phyloP scores from a whole-genome alignment of 2,797 vertebrate species.

The Lepus townsendii region DNA sequence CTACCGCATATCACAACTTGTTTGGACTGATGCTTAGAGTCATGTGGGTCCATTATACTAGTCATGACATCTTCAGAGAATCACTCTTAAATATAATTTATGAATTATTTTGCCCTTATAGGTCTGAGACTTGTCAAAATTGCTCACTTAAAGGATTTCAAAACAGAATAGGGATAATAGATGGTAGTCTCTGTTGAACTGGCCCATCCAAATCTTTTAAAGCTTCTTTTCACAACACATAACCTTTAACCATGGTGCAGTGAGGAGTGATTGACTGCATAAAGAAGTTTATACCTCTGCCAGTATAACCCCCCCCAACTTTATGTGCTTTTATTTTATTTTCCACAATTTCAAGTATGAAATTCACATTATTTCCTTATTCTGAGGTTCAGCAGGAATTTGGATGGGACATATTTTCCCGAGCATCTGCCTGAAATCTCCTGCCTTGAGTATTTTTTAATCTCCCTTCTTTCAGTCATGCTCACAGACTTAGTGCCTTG shows the following conservation, averaged over 20 bases:
- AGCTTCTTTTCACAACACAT: slow-evolving; percentile 40
- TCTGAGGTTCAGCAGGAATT: slow-evolving; percentile 61
- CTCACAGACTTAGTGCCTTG: slow-evolving; percentile 15
- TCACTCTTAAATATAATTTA: slow-evolving; percentile 53
- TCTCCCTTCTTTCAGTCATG: slow-evolving; percentile 54
- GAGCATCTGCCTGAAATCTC: slow-evolving; percentile 63
- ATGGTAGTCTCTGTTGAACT: background rate
- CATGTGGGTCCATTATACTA: background rate
- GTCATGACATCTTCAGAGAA: background rate
- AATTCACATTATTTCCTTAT: slow-evolving; percentile 54
- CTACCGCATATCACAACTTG: background rate
- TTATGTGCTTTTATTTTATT: slow-evolving; percentile 53
- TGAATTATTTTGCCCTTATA: slow-evolving; percentile 64
- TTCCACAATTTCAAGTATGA: background rate
- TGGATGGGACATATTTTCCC: slow-evolving; percentile 68
- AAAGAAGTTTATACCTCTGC: background rate
- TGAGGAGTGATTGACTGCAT: background rate
- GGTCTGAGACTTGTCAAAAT: slow-evolving; percentile 11
- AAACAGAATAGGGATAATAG: slow-evolving; percentile 30
- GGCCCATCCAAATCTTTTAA: slow-evolving; percentile 21
- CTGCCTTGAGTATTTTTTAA: slow-evolving; percentile 70
- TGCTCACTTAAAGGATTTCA: background rate
- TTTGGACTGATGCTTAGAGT: slow-evolving; percentile 29
- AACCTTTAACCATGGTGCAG: background rate
- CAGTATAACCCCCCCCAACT: background rate